These are phyloP conservation scores for Macrostomum cliftonense DNA, from an alignment of 2,888 invertebrate genomes.

Conservation along the genomic window DNA sequence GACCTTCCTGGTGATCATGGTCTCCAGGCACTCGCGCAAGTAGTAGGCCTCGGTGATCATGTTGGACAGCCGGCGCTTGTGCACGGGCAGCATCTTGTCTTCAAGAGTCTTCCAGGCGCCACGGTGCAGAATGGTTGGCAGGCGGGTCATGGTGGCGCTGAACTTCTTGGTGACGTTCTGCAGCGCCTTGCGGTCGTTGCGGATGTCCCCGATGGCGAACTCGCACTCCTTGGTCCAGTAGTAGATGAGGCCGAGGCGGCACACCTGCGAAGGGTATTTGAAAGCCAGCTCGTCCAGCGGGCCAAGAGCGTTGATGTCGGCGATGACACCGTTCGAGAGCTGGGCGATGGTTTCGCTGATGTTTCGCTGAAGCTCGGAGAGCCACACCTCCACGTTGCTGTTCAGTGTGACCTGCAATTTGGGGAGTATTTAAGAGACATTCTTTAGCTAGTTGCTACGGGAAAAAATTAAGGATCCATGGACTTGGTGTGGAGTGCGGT, in stretches of 20 bases:
- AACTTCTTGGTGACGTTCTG: constrained; percentile 26
- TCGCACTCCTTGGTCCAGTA: constrained; percentile 36
- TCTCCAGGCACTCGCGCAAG: constrained; percentile 29
- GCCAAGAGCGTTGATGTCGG: constrained; percentile 26
- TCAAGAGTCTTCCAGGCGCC: constrained; percentile 25
- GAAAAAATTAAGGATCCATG: too few species aligned
- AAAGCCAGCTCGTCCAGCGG: constrained; percentile 31
- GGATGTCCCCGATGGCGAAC: constrained; percentile 27
- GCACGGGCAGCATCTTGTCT: constrained; percentile 25
- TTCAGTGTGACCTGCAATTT: constrained; percentile 22
- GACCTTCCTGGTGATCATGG: constrained; percentile 25
- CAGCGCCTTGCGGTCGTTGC: constrained; percentile 32
- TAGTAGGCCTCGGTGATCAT: constrained; percentile 32
- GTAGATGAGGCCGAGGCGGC: constrained; percentile 30
- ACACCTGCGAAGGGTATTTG: constrained; percentile 36
- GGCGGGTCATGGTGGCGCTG: constrained; percentile 20
- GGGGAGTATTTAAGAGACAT: neutral
- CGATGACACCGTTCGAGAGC: constrained; percentile 22
- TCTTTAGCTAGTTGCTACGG: too few species aligned
- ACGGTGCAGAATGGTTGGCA: constrained; percentile 21
- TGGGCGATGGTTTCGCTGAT: constrained; percentile 25
- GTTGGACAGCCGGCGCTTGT: constrained; percentile 29
- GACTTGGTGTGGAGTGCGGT: too few species aligned
- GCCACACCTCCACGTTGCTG: constrained; percentile 33
- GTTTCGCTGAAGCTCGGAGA: constrained; percentile 23